Percentiles rank a stretch among this genome's conserved stretches.
Conservation (phyloP, 2,113 vertebrate genomes). For the Terrapene triunguis region DNA sequence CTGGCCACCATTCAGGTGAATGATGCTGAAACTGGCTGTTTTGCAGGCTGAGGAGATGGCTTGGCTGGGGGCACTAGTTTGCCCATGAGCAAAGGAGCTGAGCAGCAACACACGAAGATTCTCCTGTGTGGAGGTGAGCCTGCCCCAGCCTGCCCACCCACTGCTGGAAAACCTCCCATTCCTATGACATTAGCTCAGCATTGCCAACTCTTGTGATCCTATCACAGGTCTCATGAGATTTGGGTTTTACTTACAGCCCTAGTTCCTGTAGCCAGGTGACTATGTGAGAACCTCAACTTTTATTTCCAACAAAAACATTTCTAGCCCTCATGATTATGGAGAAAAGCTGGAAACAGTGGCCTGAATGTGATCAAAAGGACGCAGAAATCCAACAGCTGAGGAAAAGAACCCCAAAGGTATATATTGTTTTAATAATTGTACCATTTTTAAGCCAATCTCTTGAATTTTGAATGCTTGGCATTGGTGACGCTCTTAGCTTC, state of each 20-base stretch:
- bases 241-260: too few relatives aligned
- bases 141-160: too few relatives aligned
- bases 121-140: too few relatives aligned
- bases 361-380: background rate
- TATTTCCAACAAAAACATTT: background rate
- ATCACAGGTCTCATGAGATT: too few relatives aligned
- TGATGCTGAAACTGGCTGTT: background rate
- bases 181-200: too few relatives aligned
- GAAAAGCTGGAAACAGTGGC: background rate
- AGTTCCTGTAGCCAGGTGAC: background rate
- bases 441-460: background rate
- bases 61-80: background rate
- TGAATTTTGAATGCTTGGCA: background rate
- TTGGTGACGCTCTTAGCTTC: background rate
- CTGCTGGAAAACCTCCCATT: too few relatives aligned
- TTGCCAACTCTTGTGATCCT: too few relatives aligned
- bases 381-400: background rate
- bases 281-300: background rate
- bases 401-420: background rate
- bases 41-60: background rate
- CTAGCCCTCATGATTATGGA: background rate
- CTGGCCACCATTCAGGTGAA: background rate
- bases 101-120: too few relatives aligned
- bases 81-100: too few relatives aligned
- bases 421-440: background rate